phyloP scores from a whole-genome alignment of 2,797 vertebrate genomes.

The Oreonectes daqikongensis region DNA sequence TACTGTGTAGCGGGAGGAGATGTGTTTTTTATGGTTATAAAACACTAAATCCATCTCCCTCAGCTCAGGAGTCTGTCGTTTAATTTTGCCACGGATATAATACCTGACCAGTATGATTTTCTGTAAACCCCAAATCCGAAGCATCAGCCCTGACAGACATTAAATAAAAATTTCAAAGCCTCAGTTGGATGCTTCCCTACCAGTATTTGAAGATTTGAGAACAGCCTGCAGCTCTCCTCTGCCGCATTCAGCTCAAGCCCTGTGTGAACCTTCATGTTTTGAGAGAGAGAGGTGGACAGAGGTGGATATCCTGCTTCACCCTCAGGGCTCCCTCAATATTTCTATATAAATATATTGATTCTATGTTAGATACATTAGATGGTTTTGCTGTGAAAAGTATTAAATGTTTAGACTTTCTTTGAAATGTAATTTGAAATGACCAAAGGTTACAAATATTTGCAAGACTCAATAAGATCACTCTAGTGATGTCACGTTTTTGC shows the following conservation, averaged over 20 bases:
- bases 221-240: conserved; percentile 8
- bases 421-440: too few relatives aligned
- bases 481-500: too few relatives aligned
- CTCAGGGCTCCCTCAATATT: background rate
- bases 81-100: background rate
- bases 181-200: background rate
- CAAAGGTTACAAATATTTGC: too few relatives aligned
- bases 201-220: conserved; percentile 26
- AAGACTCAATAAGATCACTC: too few relatives aligned
- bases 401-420: too few relatives aligned
- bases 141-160: conserved; percentile 13
- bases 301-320: conserved; percentile 18
- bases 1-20: background rate
- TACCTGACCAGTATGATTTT: background rate
- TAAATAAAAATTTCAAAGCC: conserved; percentile 19
- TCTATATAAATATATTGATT: too few relatives aligned
- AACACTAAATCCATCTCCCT: background rate
- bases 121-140: conserved; percentile 20
- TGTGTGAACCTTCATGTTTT: conserved; percentile 17
- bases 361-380: too few relatives aligned
- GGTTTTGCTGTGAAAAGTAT: too few relatives aligned
- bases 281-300: conserved; percentile 23
- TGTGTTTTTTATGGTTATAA: background rate
- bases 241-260: conserved; percentile 22
- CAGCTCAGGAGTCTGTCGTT: background rate